Evolutionary conservation across 2,888 invertebrate genomes (phyloP).

Genomic region (Orthonychiurus folsomi): DNA sequence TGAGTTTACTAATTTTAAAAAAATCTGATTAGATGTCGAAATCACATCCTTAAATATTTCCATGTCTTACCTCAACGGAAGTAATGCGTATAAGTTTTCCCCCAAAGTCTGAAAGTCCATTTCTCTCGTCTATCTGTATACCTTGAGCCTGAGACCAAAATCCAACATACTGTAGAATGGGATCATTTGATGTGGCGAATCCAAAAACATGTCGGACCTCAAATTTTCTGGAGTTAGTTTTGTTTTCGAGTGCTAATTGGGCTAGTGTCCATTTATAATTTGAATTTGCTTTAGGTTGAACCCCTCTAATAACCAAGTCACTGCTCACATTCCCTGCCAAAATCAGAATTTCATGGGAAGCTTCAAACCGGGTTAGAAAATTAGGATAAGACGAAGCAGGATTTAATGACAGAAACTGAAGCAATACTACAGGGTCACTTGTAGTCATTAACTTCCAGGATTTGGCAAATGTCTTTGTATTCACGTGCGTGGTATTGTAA

Average conservation of each 20-base stretch:
- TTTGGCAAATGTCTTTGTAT: neutral
- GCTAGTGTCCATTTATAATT: constrained; percentile 36
- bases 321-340: neutral
- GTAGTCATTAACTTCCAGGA: neutral
- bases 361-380: neutral
- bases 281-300: constrained; percentile 21
- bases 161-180: constrained; percentile 24
- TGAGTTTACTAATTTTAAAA: too few relatives aligned
- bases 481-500: neutral
- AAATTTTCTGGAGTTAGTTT: neutral
- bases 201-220: constrained; percentile 31
- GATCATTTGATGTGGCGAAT: constrained; percentile 21
- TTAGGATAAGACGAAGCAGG: neutral
- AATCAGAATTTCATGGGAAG: neutral
- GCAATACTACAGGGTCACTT: neutral
- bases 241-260: constrained; percentile 5
- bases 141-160: constrained; percentile 22
- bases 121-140: constrained; percentile 20
- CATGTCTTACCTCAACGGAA: constrained; percentile 29
- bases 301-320: constrained; percentile 18
- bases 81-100: constrained; percentile 29
- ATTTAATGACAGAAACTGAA: neutral
- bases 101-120: constrained; percentile 24
- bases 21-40: too few relatives aligned
- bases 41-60: too few relatives aligned